A percentile compares a stretch with the other conserved stretches of the same genome.
These are phyloP conservation scores for Bombus haemorrhoidalis DNA, from an alignment of 1,140 invertebrate species.

Conservation along the genomic window DNA sequence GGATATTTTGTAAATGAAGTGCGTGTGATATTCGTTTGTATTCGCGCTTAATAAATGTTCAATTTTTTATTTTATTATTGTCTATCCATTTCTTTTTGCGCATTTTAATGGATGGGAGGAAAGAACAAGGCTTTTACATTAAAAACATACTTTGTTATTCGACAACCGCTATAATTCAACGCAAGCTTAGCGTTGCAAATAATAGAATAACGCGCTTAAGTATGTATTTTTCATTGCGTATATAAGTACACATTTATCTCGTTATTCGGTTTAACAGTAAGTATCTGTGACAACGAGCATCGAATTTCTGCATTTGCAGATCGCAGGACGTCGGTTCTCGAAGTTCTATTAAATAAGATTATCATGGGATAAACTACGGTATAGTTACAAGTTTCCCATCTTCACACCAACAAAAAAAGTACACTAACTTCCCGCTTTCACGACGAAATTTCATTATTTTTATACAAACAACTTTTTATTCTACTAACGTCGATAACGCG, in stretches of 20 bases:
- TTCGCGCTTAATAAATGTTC: conserved; percentile 63
- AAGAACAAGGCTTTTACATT: conserved; percentile 55
- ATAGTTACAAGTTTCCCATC: conserved; percentile 2
- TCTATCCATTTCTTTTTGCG: not conserved
- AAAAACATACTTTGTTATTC: conserved; percentile 74
- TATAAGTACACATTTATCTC: conserved; percentile 73
- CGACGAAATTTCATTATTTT: not conserved
- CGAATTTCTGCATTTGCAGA: conserved; percentile 19
- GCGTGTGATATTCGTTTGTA: conserved; percentile 59
- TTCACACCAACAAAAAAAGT: conserved; percentile 29
- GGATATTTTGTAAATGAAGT: conserved; percentile 61
- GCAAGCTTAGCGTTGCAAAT: conserved; percentile 58
- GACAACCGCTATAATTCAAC: conserved; percentile 64
- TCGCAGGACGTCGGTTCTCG: not conserved
- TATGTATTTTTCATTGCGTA: conserved; percentile 54
- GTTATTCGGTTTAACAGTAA: conserved; percentile 53
- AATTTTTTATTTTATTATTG: conserved; percentile 9
- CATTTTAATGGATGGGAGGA: not conserved
- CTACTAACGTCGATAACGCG: not conserved
- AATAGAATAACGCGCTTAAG: conserved; percentile 58
- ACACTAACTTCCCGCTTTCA: not conserved
- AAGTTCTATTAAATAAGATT: conserved; percentile 29
- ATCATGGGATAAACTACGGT: conserved; percentile 9
- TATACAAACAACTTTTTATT: not conserved
- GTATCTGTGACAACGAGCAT: conserved; percentile 32